Percentiles rank a stretch among this genome's conserved stretches.
Conservation (phyloP, 2,113 vertebrate genomes). For the Loxodonta africana region DNA sequence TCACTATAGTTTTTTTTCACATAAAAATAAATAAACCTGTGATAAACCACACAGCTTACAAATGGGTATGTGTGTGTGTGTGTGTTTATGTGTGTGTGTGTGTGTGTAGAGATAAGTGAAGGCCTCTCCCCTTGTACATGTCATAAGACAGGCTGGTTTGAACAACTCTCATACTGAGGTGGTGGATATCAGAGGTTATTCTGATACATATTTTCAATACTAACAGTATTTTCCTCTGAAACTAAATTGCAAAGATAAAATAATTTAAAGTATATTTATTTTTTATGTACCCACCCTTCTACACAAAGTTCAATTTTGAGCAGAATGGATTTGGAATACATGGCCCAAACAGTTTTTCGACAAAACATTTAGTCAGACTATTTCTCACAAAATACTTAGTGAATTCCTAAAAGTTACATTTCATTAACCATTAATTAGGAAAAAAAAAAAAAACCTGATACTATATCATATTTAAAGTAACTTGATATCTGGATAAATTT, state of each 20-base stretch:
- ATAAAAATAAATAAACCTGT: background rate
- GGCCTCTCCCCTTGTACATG: background rate
- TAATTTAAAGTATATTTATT: background rate
- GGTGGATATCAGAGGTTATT: background rate
- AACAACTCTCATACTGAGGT: background rate
- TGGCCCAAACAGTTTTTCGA: background rate
- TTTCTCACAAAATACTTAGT: background rate
- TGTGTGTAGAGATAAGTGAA: too few species aligned
- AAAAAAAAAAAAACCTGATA: background rate
- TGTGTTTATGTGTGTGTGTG: background rate
- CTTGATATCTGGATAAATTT: background rate
- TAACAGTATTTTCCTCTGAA: background rate
- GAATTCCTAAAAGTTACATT: background rate
- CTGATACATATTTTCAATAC: background rate
- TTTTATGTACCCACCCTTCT: background rate
- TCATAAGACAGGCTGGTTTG: background rate
- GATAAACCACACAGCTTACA: background rate
- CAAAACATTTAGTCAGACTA: too few species aligned
- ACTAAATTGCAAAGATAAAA: slow-evolving; percentile 20
- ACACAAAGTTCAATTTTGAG: background rate
- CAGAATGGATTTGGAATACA: background rate
- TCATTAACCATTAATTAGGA: background rate
- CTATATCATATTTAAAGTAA: background rate
- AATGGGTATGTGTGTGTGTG: background rate
- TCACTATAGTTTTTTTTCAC: background rate